Percentiles rank a stretch among this genome's conserved stretches.
Evolutionary conservation across 2,797 vertebrate species (phyloP).

Genomic region (Lacerta bilineata): DNA sequence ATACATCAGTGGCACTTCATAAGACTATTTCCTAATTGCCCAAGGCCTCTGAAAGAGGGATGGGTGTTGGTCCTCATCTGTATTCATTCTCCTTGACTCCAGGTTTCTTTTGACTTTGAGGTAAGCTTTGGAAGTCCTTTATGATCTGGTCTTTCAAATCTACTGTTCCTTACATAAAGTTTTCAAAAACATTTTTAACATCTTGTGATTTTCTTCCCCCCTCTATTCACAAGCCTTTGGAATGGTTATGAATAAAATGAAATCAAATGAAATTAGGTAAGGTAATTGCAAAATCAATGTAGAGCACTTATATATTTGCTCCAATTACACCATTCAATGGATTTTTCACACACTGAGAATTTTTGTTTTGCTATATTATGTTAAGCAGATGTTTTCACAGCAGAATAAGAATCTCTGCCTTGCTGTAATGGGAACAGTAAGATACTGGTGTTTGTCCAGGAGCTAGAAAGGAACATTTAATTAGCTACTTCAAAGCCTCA

Average conservation of each 20-base stretch:
- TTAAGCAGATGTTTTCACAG: background rate
- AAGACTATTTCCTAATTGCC: background rate
- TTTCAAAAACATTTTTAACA: background rate
- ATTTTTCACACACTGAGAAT: background rate
- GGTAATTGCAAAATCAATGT: background rate
- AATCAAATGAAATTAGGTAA: background rate
- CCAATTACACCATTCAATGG: background rate
- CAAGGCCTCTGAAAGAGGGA: background rate
- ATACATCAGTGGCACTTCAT: background rate
- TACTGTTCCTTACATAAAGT: background rate
- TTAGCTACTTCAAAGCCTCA: constrained; percentile 59
- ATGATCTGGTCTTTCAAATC: background rate
- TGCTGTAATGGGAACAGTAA: background rate
- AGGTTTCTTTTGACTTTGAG: background rate
- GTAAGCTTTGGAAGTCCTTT: background rate
- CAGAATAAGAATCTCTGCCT: background rate
- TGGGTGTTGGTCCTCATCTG: background rate
- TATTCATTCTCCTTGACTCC: background rate
- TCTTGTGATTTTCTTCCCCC: background rate
- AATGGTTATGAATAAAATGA: background rate
- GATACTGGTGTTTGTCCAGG: background rate
- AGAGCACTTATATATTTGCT: background rate
- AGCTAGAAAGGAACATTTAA: background rate
- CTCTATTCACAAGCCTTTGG: too few species aligned
- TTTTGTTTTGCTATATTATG: background rate